phyloP scores from a whole-genome alignment of 2,113 vertebrate genomes.

The Loxodonta africana region DNA sequence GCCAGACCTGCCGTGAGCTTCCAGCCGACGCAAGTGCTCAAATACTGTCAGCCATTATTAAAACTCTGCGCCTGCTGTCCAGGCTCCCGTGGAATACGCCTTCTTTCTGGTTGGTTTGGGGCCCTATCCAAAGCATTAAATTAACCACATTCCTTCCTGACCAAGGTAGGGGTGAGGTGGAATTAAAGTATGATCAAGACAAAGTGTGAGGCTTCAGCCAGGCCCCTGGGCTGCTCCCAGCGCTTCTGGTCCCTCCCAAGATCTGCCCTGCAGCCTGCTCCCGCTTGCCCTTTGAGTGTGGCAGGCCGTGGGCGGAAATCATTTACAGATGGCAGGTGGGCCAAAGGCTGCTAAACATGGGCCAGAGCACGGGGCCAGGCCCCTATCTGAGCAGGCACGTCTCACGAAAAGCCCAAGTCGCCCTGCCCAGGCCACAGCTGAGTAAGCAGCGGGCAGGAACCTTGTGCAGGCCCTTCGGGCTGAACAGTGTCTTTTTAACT shows the following conservation, averaged over 20 bases:
- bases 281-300: rapidly evolving
- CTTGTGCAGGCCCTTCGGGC: rapidly evolving
- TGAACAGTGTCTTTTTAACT: background rate
- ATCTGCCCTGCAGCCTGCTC: background rate
- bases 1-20: background rate
- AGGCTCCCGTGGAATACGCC: background rate
- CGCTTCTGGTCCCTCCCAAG: background rate
- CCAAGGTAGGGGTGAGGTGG: background rate
- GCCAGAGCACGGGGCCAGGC: background rate
- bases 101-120: background rate
- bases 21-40: rapidly evolving
- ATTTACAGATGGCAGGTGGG: conserved; percentile 10
- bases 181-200: background rate
- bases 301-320: background rate
- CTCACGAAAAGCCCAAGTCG: background rate
- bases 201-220: background rate
- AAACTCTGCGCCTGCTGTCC: rapidly evolving
- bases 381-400: background rate
- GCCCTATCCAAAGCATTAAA: background rate
- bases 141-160: background rate
- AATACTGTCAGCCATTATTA: rapidly evolving
- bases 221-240: rapidly evolving
- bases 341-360: background rate
- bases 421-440: background rate
- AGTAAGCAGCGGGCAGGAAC: conserved; percentile 23